These are phyloP conservation scores for Cancer borealis DNA, from an alignment of 2,888 invertebrate species.

Conservation along the genomic window DNA sequence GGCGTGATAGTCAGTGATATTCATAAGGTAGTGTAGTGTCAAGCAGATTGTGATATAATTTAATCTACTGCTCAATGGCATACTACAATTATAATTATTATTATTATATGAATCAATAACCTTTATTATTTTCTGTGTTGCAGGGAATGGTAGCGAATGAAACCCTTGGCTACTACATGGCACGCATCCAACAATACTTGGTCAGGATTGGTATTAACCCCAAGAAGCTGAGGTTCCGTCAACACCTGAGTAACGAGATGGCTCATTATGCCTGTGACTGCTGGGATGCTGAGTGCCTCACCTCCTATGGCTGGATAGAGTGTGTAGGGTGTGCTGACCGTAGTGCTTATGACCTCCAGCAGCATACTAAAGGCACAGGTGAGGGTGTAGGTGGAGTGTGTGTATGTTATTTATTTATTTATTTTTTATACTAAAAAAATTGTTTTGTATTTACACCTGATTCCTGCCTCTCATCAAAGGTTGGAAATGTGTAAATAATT, in stretches of 20 bases:
- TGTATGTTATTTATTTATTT: neutral
- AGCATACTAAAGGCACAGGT: slow-evolving; percentile 89
- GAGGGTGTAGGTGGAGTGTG: neutral
- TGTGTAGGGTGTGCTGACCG: slow-evolving; percentile 93
- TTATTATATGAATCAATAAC: neutral
- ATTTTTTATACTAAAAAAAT: neutral
- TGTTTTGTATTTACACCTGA: neutral
- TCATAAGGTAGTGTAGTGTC: too few species aligned
- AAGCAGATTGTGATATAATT: too few species aligned
- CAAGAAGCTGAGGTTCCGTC: slow-evolving; percentile 93
- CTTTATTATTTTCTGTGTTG: slow-evolving; percentile 67
- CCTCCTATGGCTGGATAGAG: slow-evolving; percentile 88
- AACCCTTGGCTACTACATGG: slow-evolving; percentile 98
- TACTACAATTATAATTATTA: neutral
- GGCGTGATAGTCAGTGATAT: too few species aligned
- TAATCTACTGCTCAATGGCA: too few species aligned
- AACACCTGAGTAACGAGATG: slow-evolving; percentile 99
- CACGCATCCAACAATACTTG: slow-evolving; percentile 94
- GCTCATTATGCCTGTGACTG: slow-evolving; percentile 99
- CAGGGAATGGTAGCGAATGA: slow-evolving; percentile 95
- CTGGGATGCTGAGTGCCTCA: slow-evolving; percentile 99
- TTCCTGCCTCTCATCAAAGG: neutral
- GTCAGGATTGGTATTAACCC: slow-evolving; percentile 92
- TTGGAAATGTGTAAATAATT: too few species aligned
- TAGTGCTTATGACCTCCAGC: slow-evolving; percentile 97